A percentile compares a stretch with the other conserved stretches of the same genome.
Evolutionary conservation across 2,888 invertebrate species (phyloP).

Genomic region (Hydriomena furcata): DNA sequence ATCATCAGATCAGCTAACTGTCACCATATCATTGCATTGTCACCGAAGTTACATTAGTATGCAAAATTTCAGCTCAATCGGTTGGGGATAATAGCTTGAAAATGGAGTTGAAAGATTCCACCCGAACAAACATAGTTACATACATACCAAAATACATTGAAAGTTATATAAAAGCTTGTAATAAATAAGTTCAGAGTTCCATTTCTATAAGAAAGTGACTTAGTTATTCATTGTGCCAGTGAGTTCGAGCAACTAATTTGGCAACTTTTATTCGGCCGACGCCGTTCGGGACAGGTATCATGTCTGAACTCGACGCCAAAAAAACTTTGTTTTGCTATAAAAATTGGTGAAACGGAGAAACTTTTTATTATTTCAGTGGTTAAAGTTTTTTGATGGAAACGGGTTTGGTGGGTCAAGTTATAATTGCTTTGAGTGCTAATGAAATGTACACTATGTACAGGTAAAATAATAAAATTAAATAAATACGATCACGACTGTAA

Average conservation of each 20-base stretch:
- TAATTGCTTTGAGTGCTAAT: constrained; percentile 11
- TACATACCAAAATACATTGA: too few species aligned
- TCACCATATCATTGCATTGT: too few species aligned
- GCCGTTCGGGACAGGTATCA: constrained; percentile 31
- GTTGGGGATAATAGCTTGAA: too few species aligned
- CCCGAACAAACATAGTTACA: too few species aligned
- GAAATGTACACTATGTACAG: too few species aligned
- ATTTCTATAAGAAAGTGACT: background rate
- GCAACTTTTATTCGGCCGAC: constrained; percentile 35
- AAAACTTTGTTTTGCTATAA: constrained; percentile 33
- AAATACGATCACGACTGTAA: too few species aligned
- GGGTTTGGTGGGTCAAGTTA: constrained; percentile 13
- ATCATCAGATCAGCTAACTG: too few species aligned
- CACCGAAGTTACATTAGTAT: too few species aligned
- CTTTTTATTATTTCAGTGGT: constrained; percentile 24
- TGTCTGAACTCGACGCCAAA: constrained; percentile 26
- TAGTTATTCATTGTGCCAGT: background rate
- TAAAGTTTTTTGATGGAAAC: constrained; percentile 29
- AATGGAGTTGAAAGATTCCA: too few species aligned
- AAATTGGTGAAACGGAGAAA: constrained; percentile 31
- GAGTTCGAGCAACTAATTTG: constrained; percentile 39
- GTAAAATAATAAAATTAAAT: too few species aligned
- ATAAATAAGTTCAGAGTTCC: constrained; percentile 3
- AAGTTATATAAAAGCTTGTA: too few species aligned
- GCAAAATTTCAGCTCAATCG: too few species aligned